Evolutionary conservation across 2,113 vertebrate genomes (phyloP).

Genomic region (Hydrochoerus hydrochaeris): DNA sequence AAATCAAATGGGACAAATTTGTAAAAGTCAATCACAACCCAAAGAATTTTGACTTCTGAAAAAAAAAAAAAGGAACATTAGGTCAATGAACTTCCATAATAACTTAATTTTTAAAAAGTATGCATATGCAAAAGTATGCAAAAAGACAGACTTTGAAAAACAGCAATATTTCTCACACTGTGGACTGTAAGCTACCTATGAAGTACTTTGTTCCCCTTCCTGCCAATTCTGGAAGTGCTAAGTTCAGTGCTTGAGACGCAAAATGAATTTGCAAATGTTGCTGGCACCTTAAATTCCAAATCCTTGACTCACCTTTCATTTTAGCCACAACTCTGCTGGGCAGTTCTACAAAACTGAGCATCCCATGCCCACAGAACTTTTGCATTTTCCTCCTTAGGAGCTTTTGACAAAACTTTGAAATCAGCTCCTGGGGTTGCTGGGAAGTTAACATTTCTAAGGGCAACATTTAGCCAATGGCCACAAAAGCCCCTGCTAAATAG

Average conservation of each 20-base stretch:
- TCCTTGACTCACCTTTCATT: background rate
- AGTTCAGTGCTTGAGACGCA: background rate
- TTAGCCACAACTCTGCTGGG: background rate
- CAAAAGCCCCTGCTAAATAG: background rate
- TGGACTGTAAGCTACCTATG: background rate
- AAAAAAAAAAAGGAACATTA: conserved; percentile 1
- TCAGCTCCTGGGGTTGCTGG: background rate
- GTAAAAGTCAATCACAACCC: conserved; percentile 24
- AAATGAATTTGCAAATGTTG: background rate
- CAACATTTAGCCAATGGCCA: background rate
- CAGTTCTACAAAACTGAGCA: background rate
- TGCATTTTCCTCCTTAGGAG: background rate
- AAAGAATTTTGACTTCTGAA: conserved; percentile 15
- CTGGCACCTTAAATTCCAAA: background rate
- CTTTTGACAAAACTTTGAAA: background rate
- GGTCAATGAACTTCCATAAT: background rate
- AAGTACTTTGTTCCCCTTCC: background rate
- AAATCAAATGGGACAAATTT: background rate
- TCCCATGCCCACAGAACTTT: background rate
- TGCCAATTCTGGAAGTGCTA: background rate
- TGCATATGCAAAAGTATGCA: background rate
- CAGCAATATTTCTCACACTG: background rate
- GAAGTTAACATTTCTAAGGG: background rate
- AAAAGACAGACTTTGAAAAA: background rate
- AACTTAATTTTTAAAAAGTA: background rate